Evolutionary conservation across 2,797 vertebrate genomes (phyloP).

Genomic region (Picus viridis): DNA sequence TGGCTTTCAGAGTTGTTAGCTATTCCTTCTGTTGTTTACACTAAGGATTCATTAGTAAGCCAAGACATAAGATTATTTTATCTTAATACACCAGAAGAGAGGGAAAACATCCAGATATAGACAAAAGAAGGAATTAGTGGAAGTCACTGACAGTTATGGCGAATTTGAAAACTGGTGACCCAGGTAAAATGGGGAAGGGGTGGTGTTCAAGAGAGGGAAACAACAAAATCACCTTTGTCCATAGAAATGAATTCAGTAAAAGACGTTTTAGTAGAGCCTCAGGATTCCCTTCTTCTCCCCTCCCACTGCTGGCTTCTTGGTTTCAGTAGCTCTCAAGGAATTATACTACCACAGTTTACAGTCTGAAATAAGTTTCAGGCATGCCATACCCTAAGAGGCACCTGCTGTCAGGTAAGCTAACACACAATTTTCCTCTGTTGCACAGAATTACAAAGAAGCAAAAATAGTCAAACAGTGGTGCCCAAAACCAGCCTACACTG

Average conservation of each 20-base stretch:
- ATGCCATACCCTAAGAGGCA: neutral
- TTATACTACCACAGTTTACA: neutral
- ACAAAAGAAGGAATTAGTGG: neutral
- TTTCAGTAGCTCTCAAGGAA: neutral
- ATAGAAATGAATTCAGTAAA: neutral
- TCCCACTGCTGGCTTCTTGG: neutral
- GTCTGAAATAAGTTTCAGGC: neutral
- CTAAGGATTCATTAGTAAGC: conserved; percentile 61
- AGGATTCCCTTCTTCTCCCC: neutral
- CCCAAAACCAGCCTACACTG: neutral
- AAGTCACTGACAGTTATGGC: fast-evolving
- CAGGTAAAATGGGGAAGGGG: neutral
- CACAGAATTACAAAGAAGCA: neutral
- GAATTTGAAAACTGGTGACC: neutral
- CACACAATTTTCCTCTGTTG: neutral
- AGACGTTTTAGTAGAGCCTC: neutral
- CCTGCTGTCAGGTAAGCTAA: neutral
- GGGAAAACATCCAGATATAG: neutral
- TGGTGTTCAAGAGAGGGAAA: too few species aligned
- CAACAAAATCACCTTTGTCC: neutral
- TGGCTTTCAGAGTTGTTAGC: conserved; percentile 52
- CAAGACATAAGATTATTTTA: conserved; percentile 41
- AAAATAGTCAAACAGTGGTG: neutral
- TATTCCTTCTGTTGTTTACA: conserved; percentile 71
- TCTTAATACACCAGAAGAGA: conserved; percentile 26